phyloP scores from a whole-genome alignment of 2,888 invertebrate species.

The Watsonalla binaria region DNA sequence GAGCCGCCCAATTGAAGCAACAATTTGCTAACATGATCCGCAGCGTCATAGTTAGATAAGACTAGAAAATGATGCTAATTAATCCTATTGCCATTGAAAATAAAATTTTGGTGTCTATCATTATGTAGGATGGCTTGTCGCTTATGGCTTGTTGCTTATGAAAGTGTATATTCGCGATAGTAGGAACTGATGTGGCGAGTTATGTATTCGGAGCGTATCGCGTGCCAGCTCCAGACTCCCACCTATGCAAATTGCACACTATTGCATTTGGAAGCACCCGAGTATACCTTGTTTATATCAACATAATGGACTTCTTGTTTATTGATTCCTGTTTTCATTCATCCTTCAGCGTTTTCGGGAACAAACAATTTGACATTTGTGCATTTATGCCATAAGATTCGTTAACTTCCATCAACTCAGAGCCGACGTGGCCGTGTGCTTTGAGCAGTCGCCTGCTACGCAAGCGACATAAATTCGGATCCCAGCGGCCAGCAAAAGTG shows the following conservation, averaged over 20 bases:
- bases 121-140: slow-evolving; percentile 23
- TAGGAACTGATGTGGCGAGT: slow-evolving; percentile 34
- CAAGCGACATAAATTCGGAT: too few species aligned
- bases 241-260: slow-evolving; percentile 58
- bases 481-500: too few species aligned
- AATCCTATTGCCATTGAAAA: background rate
- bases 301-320: slow-evolving; percentile 17
- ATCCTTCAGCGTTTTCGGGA: background rate
- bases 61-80: too few species aligned
- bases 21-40: too few species aligned
- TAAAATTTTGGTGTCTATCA: slow-evolving; percentile 12
- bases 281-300: slow-evolving; percentile 42
- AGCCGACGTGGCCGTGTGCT: too few species aligned
- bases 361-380: background rate
- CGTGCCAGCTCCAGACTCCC: slow-evolving; percentile 39
- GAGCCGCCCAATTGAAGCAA: too few species aligned
- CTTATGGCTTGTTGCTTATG: slow-evolving; percentile 43
- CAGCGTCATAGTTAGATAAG: too few species aligned
- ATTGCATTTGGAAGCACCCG: slow-evolving; percentile 48
- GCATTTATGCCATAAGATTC: too few species aligned
- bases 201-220: slow-evolving; percentile 59
- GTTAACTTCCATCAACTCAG: too few species aligned
- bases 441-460: too few species aligned
- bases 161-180: slow-evolving; percentile 37
- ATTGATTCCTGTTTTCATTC: background rate